A percentile compares a stretch with the other conserved stretches of the same genome.
These are phyloP conservation scores for Dinocampus coccinellae DNA, from an alignment of 2,888 invertebrate species.

Conservation along the genomic window DNA sequence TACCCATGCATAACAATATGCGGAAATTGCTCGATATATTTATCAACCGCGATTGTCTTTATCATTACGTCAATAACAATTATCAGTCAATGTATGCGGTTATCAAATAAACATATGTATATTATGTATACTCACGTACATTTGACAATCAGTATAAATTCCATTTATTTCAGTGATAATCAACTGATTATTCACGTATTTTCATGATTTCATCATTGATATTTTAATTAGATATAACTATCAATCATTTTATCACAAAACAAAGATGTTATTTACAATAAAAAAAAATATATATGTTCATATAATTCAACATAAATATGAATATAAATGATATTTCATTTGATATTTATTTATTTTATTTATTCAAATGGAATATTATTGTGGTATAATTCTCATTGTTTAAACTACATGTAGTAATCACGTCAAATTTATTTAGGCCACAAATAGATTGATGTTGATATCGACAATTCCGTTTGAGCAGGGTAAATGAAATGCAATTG, in stretches of 20 bases:
- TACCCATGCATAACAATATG: too few species aligned
- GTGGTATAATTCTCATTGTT: constrained; percentile 4
- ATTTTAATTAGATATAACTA: constrained; percentile 31
- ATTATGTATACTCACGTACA: background rate
- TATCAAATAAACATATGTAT: background rate
- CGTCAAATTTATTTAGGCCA: background rate
- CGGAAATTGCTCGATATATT: constrained; percentile 19
- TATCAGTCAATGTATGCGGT: constrained; percentile 19
- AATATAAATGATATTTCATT: too few species aligned
- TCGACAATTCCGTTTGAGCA: constrained; percentile 4
- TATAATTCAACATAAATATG: too few species aligned
- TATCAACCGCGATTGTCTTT: constrained; percentile 35
- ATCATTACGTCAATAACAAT: constrained; percentile 43
- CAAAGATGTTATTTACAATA: too few species aligned
- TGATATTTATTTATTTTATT: background rate
- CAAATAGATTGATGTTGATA: constrained; percentile 8
- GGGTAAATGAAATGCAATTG: background rate
- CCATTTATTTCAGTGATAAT: constrained; percentile 31
- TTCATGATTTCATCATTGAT: constrained; percentile 8
- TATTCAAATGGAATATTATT: background rate
- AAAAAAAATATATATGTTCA: too few species aligned
- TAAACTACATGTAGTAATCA: background rate
- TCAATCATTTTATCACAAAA: background rate
- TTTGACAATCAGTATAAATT: constrained; percentile 1
- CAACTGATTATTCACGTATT: constrained; percentile 24